A percentile compares a stretch with the other conserved stretches of the same genome.
Evolutionary conservation across 2,113 vertebrate species (phyloP).

Genomic region (Morone chrysops): DNA sequence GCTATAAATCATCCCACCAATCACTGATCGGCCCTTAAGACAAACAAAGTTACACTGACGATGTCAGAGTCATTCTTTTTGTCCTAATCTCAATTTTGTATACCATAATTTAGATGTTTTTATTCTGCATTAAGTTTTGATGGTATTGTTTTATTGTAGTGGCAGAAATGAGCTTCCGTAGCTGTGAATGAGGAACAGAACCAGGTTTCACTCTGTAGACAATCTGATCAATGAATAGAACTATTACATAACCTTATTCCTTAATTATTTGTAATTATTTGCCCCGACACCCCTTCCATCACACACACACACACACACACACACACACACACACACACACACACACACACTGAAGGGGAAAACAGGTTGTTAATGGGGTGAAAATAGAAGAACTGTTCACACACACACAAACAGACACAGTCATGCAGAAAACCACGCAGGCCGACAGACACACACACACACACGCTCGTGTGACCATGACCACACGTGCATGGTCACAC

Average conservation of each 20-base stretch:
- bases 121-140: too few relatives aligned
- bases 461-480: slow-evolving; percentile 11
- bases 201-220: background rate
- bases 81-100: too few relatives aligned
- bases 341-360: slow-evolving; percentile 27
- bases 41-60: too few relatives aligned
- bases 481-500: slow-evolving; percentile 21
- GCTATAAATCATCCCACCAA: too few relatives aligned
- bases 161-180: too few relatives aligned
- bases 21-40: too few relatives aligned
- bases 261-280: slow-evolving; percentile 46
- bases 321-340: slow-evolving; percentile 11
- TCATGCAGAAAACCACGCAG: slow-evolving; percentile 44
- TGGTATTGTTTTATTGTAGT: too few relatives aligned
- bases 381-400: slow-evolving; percentile 35
- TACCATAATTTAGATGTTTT: too few relatives aligned
- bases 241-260: slow-evolving; percentile 35
- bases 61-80: too few relatives aligned
- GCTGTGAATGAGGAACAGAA: background rate
- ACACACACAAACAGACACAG: slow-evolving; percentile 29
- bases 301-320: slow-evolving; percentile 20
- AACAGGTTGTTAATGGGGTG: slow-evolving; percentile 37
- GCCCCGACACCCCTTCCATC: slow-evolving; percentile 13
- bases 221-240: slow-evolving; percentile 18
- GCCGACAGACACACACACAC: background rate